Evolutionary conservation across 2,113 vertebrate species (phyloP), one percentile per base, ranked within the genome.

Genomic region (Aleadryas rufinucha): DNA sequence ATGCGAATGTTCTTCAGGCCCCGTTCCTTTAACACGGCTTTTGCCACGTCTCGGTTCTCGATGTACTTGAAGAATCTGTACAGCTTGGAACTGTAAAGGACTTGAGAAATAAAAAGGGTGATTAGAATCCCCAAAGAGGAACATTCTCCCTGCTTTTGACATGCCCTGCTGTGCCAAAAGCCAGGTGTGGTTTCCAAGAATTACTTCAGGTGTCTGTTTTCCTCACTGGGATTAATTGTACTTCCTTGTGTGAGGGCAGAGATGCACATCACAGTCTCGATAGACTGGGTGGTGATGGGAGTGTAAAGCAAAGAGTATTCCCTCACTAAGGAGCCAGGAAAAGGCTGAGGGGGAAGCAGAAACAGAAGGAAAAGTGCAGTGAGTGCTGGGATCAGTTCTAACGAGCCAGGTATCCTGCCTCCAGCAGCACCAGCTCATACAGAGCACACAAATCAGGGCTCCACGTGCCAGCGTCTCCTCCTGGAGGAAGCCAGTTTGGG

Each of bases 11-110:
- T 98, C 92, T 98, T 98, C 85, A 98, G 96, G 50, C 98, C 98
- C 39, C 98, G 95, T 13, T 98, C 98, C 97, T 98, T 98, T 31
- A 98, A 71, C 33, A 98, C 98, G 1, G 98, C 97, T 82, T 98
- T 98, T 52, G 98, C 98, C 39, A 98, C 98, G 7, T 98, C 98
- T 0, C 98, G 86, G 91, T 98, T 98, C 95, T 98, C 98, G 3
- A 98, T 98, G 68, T 98, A 98, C 90, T 98, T 98, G 97, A 98
- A 98, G 95, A 98, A 98, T 93, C 98, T 98, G 96, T 98, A 98
- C 59, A 98, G 98, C 95, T 98, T 98, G 93, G 98, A 98, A 90
- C 98, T 98, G 84, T 98, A 98, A 87, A 98, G 97, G 96, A 98
- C 98, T 98, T 61, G 60, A 89, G 68, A 95, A 66, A 92, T 3